Evolutionary conservation across 2,797 vertebrate species (phyloP).

Genomic region (Morelia viridis): DNA sequence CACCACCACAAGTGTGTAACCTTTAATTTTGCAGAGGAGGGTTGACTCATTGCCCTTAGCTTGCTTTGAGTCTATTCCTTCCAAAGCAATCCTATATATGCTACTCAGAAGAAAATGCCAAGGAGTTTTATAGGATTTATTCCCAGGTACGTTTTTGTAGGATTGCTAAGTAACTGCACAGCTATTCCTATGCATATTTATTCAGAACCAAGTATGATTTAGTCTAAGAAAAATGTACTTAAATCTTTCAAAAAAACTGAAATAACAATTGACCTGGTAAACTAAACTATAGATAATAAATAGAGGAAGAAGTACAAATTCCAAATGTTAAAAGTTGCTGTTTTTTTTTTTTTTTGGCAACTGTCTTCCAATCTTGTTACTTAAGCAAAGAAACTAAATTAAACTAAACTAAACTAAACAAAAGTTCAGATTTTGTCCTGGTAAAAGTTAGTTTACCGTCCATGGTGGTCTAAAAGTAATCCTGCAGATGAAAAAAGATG

Average conservation of each 20-base stretch:
- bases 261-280: not conserved
- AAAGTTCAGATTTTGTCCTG: slow-evolving; percentile 21
- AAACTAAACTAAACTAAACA: not conserved
- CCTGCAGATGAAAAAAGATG: not conserved
- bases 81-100: slow-evolving; percentile 3
- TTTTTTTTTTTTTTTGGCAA: not conserved
- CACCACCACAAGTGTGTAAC: not conserved
- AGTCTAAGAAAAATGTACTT: not conserved
- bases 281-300: not conserved
- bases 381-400: not conserved
- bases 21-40: slow-evolving; percentile 22
- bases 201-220: not conserved
- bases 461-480: not conserved
- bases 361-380: not conserved
- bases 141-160: not conserved
- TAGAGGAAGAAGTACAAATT: not conserved
- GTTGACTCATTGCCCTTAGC: slow-evolving; percentile 35
- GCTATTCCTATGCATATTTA: not conserved
- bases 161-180: not conserved
- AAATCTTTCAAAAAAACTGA: not conserved
- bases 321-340: not conserved
- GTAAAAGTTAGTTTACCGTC: slow-evolving; percentile 18
- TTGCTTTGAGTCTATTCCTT: slow-evolving; percentile 54
- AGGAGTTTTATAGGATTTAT: not conserved
- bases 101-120: not conserved